Conservation (phyloP, 2,888 invertebrate species). For the Tubulanus polymorphus region DNA sequence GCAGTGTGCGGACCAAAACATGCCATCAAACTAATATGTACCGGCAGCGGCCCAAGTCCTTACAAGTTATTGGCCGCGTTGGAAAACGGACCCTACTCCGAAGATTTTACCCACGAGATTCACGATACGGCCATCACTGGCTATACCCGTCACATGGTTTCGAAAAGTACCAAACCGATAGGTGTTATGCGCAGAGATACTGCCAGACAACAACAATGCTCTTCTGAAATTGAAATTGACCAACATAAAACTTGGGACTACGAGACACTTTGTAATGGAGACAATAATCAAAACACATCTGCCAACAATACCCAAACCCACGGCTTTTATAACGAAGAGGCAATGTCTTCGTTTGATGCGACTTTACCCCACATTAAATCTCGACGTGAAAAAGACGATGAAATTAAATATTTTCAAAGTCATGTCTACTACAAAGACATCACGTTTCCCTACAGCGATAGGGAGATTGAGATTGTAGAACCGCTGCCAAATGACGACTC, state of each 20-base stretch:
- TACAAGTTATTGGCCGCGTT: neutral
- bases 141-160: neutral
- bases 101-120: neutral
- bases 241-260: neutral
- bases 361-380: too few species aligned
- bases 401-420: neutral
- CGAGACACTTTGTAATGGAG: too few species aligned
- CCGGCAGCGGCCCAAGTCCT: neutral
- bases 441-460: neutral
- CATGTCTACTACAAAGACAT: neutral
- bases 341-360: too few species aligned
- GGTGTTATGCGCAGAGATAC: neutral
- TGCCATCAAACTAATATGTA: neutral
- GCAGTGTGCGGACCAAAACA: neutral
- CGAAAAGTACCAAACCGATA: neutral
- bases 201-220: neutral
- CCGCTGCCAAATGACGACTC: too few species aligned
- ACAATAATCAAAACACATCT: too few species aligned
- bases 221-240: neutral
- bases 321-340: too few species aligned
- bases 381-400: neutral
- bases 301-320: neutral
- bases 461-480: neutral
- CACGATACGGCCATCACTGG: neutral
- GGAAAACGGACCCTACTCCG: neutral